A percentile compares a stretch with the other conserved stretches of the same genome.
These are phyloP conservation scores for Drosophila austrosaltans DNA, from an alignment of 2,888 invertebrate genomes.

Conservation along the genomic window DNA sequence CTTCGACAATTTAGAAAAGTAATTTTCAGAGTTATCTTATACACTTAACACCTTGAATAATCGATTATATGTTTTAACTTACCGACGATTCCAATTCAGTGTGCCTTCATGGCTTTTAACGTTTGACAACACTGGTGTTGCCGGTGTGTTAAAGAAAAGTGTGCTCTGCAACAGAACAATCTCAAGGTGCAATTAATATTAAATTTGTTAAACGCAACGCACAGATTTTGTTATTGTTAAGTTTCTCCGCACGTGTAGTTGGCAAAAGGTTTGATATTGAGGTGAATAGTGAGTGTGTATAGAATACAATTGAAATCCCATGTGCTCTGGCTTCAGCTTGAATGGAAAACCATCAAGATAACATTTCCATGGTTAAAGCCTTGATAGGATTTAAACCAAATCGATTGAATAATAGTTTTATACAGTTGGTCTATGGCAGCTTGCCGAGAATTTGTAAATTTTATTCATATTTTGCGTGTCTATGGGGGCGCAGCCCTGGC, in stretches of 20 bases:
- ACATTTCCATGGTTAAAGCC: not conserved
- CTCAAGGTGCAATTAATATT: not conserved
- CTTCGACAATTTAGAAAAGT: no score
- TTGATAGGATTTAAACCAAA: not conserved
- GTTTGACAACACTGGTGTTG: conserved; percentile 1
- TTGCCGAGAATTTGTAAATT: not conserved
- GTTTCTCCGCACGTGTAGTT: not conserved
- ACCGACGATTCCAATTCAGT: not conserved
- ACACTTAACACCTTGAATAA: not conserved
- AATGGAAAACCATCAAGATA: not conserved
- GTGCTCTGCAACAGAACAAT: not conserved
- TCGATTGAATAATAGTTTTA: not conserved
- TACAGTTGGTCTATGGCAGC: not conserved
- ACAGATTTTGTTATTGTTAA: not conserved
- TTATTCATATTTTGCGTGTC: not conserved
- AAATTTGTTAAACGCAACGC: not conserved
- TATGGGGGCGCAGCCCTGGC: conserved; percentile 16
- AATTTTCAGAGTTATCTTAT: not conserved
- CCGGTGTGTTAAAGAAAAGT: conserved; percentile 18
- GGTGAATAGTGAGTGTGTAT: not conserved
- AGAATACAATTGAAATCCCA: not conserved
- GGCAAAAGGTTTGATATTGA: not conserved
- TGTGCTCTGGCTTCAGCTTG: not conserved
- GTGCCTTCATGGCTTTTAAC: not conserved
- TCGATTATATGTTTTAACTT: not conserved